Evolutionary conservation across 2,797 vertebrate species (phyloP).

Genomic region (Iguana delicatissima): DNA sequence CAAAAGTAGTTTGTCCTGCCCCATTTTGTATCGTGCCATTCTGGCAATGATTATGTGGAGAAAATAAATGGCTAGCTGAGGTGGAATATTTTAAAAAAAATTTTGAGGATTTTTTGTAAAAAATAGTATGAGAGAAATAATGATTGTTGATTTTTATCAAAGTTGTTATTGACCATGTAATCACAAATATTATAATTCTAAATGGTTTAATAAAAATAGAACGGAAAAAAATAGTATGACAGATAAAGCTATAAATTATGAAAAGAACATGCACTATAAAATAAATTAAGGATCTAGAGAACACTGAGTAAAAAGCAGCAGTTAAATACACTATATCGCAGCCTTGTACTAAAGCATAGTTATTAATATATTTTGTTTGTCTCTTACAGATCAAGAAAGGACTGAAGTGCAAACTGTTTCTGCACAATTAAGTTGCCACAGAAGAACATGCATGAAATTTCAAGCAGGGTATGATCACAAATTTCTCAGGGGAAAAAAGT

Average conservation of each 20-base stretch:
- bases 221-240: too few species aligned
- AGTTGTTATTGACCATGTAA: too few species aligned
- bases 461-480: background rate
- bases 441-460: constrained; percentile 33
- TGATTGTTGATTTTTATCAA: too few species aligned
- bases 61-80: background rate
- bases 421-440: constrained; percentile 18
- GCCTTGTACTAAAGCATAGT: background rate
- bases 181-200: too few species aligned
- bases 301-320: background rate
- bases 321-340: background rate
- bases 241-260: too few species aligned
- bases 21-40: background rate
- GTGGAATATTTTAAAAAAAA: too few species aligned
- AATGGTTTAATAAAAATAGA: too few species aligned
- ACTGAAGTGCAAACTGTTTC: background rate
- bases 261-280: background rate
- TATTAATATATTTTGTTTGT: constrained; percentile 8
- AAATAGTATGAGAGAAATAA: too few species aligned
- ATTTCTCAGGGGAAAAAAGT: background rate
- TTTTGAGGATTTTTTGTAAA: too few species aligned
- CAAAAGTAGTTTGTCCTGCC: background rate
- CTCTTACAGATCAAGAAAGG: constrained; percentile 54
- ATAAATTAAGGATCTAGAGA: background rate
- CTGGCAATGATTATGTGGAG: background rate